Evolutionary conservation across 2,113 vertebrate genomes (phyloP).

Genomic region (Nothocercus julius): DNA sequence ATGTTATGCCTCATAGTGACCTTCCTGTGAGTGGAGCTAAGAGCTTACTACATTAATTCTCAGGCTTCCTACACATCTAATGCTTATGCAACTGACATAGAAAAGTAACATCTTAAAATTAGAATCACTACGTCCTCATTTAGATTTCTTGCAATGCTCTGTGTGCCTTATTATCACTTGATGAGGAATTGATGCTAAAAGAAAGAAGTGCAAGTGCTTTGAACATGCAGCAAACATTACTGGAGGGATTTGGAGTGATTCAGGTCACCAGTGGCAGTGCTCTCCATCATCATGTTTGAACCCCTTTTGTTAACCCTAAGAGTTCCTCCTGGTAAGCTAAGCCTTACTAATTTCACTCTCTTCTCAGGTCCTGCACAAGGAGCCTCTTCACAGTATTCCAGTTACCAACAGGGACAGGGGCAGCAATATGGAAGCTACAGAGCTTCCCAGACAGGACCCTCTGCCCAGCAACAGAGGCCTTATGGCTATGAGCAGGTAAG

Average conservation of each 20-base stretch:
- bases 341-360: neutral
- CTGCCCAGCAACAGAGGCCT: conserved; percentile 88
- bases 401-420: conserved; percentile 92
- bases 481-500: conserved; percentile 94
- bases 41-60: neutral
- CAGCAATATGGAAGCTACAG: conserved; percentile 92
- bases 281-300: neutral
- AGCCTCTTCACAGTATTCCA: conserved; percentile 89
- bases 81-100: neutral
- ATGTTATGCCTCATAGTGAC: neutral
- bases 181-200: neutral
- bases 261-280: neutral
- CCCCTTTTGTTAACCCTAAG: accelerated
- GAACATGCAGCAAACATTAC: neutral
- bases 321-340: neutral
- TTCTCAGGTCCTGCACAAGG: conserved; percentile 85
- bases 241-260: neutral
- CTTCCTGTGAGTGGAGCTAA: neutral
- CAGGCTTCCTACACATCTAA: neutral
- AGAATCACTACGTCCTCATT: neutral
- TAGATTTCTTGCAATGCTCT: neutral
- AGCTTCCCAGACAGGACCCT: conserved; percentile 85
- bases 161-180: neutral
- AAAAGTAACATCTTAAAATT: neutral
- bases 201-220: neutral